A percentile compares a stretch with the other conserved stretches of the same genome.
phyloP scores from a whole-genome alignment of 2,113 vertebrate genomes.

The Zosterops pallidus region DNA sequence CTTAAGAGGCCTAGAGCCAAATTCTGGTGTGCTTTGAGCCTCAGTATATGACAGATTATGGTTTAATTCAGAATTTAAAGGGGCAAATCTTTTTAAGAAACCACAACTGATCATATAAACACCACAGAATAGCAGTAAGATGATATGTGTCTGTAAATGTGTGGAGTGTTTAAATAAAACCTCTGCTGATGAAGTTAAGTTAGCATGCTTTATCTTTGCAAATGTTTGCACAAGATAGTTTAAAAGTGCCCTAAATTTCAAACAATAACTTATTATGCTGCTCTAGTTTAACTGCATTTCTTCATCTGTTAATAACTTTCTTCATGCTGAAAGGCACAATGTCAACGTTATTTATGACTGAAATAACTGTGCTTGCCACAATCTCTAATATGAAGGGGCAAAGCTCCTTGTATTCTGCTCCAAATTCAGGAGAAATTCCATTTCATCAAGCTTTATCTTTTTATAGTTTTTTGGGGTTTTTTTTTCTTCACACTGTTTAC shows the following conservation, averaged over 20 bases:
- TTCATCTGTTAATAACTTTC: neutral
- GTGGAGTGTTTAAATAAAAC: neutral
- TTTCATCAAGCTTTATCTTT: neutral
- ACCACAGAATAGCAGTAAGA: neutral
- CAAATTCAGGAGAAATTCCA: neutral
- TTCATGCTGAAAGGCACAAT: neutral
- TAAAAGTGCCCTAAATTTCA: neutral
- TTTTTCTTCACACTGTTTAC: neutral
- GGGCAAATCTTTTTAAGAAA: neutral
- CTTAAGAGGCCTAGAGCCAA: neutral
- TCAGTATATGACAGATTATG: neutral
- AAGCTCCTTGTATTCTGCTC: neutral
- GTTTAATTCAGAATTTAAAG: neutral
- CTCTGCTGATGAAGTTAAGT: neutral
- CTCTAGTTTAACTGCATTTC: neutral
- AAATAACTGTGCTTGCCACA: neutral
- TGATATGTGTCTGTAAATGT: neutral
- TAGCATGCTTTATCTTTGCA: neutral
- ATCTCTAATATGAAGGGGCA: neutral
- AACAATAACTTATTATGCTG: neutral
- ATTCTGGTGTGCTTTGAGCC: neutral
- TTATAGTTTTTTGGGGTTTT: accelerated
- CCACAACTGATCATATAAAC: neutral
- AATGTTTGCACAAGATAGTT: neutral
- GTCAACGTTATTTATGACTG: neutral